Conservation (phyloP, 2,888 invertebrate species). For the Stenchaetothrips biformis region DNA sequence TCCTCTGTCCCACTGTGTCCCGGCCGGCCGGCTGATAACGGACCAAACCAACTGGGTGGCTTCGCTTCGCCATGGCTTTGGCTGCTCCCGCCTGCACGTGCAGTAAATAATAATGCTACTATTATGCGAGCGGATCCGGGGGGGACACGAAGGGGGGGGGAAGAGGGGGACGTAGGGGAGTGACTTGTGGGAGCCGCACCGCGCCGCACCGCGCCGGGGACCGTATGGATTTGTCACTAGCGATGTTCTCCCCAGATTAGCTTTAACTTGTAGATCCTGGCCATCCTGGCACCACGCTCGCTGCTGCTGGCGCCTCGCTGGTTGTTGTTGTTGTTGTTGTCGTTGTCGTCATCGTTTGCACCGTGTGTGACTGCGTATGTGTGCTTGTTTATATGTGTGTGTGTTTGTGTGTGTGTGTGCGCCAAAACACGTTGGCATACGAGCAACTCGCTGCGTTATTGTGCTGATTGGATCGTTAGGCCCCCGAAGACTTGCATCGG, state of each 20-base stretch:
- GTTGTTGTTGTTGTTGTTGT: no score
- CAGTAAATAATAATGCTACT: slow-evolving; percentile 16
- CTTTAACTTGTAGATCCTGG: slow-evolving; percentile 12
- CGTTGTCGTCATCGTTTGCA: no score
- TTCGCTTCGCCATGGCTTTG: not conserved
- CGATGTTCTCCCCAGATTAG: slow-evolving; percentile 22
- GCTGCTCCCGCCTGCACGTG: not conserved
- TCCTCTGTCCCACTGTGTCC: no score
- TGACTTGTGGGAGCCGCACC: not conserved
- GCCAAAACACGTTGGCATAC: no score
- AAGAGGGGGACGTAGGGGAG: not conserved
- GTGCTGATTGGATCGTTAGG: no score
- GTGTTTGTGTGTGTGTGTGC: no score
- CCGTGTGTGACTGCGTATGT: no score
- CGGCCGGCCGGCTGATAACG: not conserved
- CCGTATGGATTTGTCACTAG: slow-evolving; percentile 16
- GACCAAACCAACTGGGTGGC: slow-evolving; percentile 15
- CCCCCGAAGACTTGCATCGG: no score
- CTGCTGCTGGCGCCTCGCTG: no score
- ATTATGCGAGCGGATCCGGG: not conserved
- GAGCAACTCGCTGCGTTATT: no score
- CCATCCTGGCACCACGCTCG: not conserved
- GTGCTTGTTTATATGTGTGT: no score
- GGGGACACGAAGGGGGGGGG: not conserved
- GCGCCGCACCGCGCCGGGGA: not conserved